phyloP scores from a whole-genome alignment of 2,113 vertebrate genomes.

The Notarius lentiginosus region DNA sequence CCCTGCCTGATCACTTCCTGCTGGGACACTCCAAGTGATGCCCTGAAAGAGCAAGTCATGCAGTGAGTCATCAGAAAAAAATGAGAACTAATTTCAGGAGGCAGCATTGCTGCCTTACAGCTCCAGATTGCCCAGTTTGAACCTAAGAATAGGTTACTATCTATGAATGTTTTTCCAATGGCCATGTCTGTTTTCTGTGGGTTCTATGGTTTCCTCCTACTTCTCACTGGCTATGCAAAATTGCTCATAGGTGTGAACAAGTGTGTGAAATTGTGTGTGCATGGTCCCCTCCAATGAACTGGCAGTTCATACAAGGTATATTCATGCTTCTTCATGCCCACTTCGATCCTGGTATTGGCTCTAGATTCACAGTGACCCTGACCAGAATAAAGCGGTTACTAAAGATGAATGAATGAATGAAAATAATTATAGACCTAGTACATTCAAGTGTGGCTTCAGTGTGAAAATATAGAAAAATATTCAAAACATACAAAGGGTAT shows the following conservation, averaged over 20 bases:
- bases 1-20: constrained; percentile 65
- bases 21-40: constrained; percentile 60
- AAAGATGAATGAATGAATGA: background rate
- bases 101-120: background rate
- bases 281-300: background rate
- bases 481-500: background rate
- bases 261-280: background rate
- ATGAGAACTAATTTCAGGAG: background rate
- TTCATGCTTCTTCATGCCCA: background rate
- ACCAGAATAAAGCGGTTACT: background rate
- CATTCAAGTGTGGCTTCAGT: background rate
- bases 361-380: background rate
- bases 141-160: background rate
- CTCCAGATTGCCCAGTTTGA: background rate
- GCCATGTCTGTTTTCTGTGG: background rate
- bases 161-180: background rate
- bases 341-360: background rate
- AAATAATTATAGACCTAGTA: background rate
- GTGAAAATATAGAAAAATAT: constrained; percentile 3
- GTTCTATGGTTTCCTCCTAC: background rate
- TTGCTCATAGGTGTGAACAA: background rate
- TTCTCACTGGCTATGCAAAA: background rate
- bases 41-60: constrained; percentile 47
- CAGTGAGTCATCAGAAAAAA: background rate
- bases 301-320: background rate